Evolutionary conservation across 2,888 invertebrate genomes (phyloP).

Genomic region (Steinernema carpocapsae): DNA sequence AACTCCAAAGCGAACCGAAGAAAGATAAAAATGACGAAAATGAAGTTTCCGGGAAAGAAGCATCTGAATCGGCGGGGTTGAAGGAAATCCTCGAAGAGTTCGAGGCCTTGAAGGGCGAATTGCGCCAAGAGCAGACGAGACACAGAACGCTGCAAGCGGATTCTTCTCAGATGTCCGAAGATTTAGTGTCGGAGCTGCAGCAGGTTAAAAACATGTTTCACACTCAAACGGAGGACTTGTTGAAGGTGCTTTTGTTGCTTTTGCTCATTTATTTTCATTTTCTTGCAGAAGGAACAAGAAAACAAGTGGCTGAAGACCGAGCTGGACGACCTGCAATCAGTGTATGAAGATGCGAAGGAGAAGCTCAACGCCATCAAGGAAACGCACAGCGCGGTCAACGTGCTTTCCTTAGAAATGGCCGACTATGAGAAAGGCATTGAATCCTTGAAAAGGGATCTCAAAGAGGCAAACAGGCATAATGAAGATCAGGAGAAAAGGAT

Average conservation of each 20-base stretch:
- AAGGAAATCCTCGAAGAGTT: background rate
- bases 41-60: background rate
- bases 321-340: background rate
- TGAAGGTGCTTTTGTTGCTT: background rate
- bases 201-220: conserved; percentile 18
- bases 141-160: background rate
- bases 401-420: conserved; percentile 49
- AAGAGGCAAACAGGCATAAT: conserved; percentile 27
- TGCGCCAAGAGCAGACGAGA: background rate
- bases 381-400: conserved; percentile 37
- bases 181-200: background rate
- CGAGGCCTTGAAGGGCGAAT: background rate
- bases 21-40: background rate
- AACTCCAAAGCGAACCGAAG: background rate
- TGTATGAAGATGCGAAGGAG: conserved; percentile 7
- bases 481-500: background rate
- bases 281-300: background rate
- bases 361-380: conserved; percentile 31
- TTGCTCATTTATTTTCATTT: background rate
- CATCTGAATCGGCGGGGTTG: background rate
- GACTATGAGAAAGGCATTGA: conserved; percentile 51
- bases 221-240: background rate
- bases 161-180: background rate
- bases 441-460: conserved; percentile 38
- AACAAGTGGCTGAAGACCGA: background rate